Conservation (phyloP, 1,140 invertebrate species). For the Liolophura sinensis region DNA sequence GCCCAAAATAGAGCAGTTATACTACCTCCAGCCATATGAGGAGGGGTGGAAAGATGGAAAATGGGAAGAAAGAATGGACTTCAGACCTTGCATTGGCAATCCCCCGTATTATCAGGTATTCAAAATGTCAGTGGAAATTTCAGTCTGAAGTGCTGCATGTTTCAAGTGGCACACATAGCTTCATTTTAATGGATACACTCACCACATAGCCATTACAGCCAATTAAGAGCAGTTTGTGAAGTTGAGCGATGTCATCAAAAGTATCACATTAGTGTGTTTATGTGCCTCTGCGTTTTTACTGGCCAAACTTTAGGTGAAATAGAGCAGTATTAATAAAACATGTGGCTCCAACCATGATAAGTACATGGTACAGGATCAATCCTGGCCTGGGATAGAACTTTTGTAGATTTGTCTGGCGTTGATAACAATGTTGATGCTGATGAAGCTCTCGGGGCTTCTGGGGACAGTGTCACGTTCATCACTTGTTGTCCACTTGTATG, state of each 20-base stretch:
- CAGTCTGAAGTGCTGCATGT: no score
- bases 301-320: no score
- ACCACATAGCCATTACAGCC: no score
- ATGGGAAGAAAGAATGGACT: constrained; percentile 82
- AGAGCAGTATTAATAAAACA: no score
- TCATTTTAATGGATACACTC: no score
- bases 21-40: constrained; percentile 83
- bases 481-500: neutral
- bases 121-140: constrained; percentile 4
- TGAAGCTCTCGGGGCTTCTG: neutral
- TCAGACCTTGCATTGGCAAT: constrained; percentile 61
- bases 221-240: neutral
- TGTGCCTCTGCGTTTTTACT: no score
- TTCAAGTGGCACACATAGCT: no score
- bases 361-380: neutral
- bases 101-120: constrained; percentile 42
- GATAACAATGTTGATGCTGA: neutral
- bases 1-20: constrained; percentile 72
- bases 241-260: neutral
- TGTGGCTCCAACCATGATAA: neutral
- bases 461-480: neutral
- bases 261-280: no score
- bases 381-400: neutral
- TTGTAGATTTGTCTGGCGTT: neutral
- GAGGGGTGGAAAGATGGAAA: constrained; percentile 80